Conservation (phyloP, 2,113 vertebrate species). For the Gasterosteus nipponicus region DNA sequence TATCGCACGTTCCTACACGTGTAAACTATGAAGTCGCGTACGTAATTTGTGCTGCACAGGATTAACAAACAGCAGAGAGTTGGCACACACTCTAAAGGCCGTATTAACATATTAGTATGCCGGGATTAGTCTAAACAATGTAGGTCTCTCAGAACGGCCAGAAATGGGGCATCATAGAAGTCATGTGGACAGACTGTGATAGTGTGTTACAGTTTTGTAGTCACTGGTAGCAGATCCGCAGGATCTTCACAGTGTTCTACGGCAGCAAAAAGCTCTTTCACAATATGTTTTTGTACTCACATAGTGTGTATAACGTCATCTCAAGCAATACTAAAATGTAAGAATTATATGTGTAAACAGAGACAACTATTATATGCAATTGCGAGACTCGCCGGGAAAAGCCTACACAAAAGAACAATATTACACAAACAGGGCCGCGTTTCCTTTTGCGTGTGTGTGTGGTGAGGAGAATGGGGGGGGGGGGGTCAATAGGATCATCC, state of each 20-base stretch:
- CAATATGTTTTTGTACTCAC: neutral
- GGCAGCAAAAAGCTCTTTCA: neutral
- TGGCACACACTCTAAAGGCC: neutral
- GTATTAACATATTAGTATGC: neutral
- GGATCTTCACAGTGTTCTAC: neutral
- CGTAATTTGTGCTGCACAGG: neutral
- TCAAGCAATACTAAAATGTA: neutral
- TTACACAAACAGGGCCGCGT: constrained; percentile 43
- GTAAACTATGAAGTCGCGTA: neutral
- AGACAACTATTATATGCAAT: neutral
- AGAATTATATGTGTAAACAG: neutral
- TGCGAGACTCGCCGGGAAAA: neutral
- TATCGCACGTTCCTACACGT: neutral
- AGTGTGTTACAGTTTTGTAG: neutral
- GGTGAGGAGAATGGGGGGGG: neutral
- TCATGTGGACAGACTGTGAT: neutral
- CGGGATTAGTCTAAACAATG: neutral
- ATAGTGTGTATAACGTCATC: neutral
- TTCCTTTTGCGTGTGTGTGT: constrained; percentile 31
- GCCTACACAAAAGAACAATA: constrained; percentile 50
- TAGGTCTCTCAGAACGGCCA: neutral
- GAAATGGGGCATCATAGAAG: neutral
- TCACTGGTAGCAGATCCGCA: neutral
- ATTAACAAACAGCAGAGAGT: neutral
- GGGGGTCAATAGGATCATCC: constrained; percentile 37